Evolutionary conservation across 2,113 vertebrate species (phyloP), one percentile per base, ranked within the genome.

Genomic region (Chaetorhynchus papuensis): DNA sequence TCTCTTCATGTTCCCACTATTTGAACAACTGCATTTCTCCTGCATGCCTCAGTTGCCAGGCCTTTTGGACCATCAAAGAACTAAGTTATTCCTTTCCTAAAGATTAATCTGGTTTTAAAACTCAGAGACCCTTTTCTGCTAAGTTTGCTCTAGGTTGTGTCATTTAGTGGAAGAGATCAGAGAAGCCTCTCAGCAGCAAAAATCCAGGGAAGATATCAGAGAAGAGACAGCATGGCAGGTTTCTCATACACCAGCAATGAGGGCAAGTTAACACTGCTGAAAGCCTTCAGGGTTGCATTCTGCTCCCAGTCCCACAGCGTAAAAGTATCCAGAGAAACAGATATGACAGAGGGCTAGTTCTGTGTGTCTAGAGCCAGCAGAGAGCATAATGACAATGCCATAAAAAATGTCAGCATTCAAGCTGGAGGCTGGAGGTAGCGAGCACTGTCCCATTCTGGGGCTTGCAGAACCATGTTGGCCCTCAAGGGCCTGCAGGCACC

Each of bases 191-290:
- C 76, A 92, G 72, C 88, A 89, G 86, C 64, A 75, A 31, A 75
- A 82, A 90, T 68, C 44, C 69, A 76, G 45, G 52, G 65, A 92
- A 90, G 61, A 45, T 68, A 93, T 82, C 88, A 93, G 93, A 94
- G 92, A 71, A 59, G 64, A 76, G 61, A 50, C 52, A 92, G 79
- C 0, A 0, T 70, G 52, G 85, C 88, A 87, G 37, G 37, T 90
- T 89, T 87, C 72, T 89, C 57, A 11, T 50, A 56, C 13, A 12
- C 42, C 22, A 90, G 52, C 75, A 93, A 41, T 0, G 3, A 84
- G 61, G 31, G 15, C 1, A 10, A 60, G 56, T 37, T 79, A 83
- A 89, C 27, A 33, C 52, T 39, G 71, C 60, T 87, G 82, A 94
- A 90, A 94, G 39, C 21, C 75, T 95, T 66, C 84, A 66, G 59